phyloP scores from a whole-genome alignment of 2,797 vertebrate genomes.

The Euthynnus affinis region DNA sequence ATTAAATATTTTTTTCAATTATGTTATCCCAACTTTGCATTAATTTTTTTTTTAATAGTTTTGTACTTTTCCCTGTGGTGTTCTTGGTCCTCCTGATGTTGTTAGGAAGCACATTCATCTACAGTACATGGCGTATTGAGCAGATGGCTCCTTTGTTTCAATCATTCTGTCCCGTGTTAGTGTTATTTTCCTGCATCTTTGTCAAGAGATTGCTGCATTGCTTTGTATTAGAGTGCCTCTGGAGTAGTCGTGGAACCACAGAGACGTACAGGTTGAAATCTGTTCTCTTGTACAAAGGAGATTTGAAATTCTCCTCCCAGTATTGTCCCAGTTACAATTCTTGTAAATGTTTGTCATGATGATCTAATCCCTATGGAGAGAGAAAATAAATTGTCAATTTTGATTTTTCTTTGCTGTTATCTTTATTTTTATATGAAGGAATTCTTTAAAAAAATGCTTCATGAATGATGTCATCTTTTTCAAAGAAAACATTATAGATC shows the following conservation, averaged over 20 bases:
- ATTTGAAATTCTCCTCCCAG: constrained; percentile 69
- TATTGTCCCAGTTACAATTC: constrained; percentile 78
- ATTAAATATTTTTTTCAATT: constrained; percentile 15
- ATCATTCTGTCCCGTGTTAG: constrained; percentile 58
- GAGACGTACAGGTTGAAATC: constrained; percentile 68
- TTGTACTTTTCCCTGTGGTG: constrained; percentile 61
- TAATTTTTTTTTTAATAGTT: constrained; percentile 70
- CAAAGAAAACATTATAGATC: constrained; percentile 16
- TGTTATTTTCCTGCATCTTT: constrained; percentile 61
- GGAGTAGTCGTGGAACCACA: constrained; percentile 67
- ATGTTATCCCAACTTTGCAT: constrained; percentile 45
- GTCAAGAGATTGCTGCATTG: constrained; percentile 66
- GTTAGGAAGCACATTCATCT: constrained; percentile 47
- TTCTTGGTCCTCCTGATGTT: constrained; percentile 58
- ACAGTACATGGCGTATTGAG: constrained; percentile 23
- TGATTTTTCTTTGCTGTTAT: constrained; percentile 54
- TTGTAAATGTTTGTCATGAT: constrained; percentile 82
- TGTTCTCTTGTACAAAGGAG: constrained; percentile 70
- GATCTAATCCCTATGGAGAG: constrained; percentile 74
- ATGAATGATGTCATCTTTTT: constrained; percentile 15
- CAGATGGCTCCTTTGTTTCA: constrained; percentile 57
- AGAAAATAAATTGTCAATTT: constrained; percentile 84
- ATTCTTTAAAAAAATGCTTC: neutral
- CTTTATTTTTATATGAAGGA: constrained; percentile 5
- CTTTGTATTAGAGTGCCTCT: constrained; percentile 83